phyloP scores from a whole-genome alignment of 1,140 invertebrate genomes.

The Helicoverpa zea region DNA sequence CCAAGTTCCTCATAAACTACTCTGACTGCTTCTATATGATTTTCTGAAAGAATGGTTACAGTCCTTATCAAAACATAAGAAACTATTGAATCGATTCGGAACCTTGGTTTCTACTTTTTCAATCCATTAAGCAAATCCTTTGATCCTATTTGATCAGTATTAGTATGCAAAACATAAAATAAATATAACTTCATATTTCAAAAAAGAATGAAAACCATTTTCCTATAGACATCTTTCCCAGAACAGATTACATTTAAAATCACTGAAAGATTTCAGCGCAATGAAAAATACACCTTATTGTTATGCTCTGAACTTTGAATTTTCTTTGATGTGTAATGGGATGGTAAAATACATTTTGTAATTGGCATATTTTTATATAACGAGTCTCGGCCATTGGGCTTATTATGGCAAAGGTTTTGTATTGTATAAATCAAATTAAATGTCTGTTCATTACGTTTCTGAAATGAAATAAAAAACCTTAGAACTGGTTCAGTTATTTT shows the following conservation, averaged over 20 bases:
- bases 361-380: neutral
- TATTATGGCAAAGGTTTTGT: constrained; percentile 5
- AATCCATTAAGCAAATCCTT: no score
- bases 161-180: neutral
- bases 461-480: neutral
- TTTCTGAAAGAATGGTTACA: no score
- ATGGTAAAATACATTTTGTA: neutral
- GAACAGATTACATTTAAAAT: neutral
- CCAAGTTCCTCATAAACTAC: no score
- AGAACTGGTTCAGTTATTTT: no score
- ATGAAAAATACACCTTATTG: neutral
- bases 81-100: no score
- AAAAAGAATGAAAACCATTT: neutral
- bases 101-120: no score
- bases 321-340: neutral
- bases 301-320: neutral
- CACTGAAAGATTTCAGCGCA: neutral
- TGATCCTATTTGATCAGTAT: no score
- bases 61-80: no score
- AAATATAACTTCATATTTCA: neutral
- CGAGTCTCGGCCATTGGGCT: neutral
- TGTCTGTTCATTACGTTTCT: neutral
- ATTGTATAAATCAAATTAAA: neutral
- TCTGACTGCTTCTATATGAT: no score
- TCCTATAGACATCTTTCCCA: neutral